A percentile compares a stretch with the other conserved stretches of the same genome.
phyloP scores from a whole-genome alignment of 2,113 vertebrate species.

The Chrysemys picta region DNA sequence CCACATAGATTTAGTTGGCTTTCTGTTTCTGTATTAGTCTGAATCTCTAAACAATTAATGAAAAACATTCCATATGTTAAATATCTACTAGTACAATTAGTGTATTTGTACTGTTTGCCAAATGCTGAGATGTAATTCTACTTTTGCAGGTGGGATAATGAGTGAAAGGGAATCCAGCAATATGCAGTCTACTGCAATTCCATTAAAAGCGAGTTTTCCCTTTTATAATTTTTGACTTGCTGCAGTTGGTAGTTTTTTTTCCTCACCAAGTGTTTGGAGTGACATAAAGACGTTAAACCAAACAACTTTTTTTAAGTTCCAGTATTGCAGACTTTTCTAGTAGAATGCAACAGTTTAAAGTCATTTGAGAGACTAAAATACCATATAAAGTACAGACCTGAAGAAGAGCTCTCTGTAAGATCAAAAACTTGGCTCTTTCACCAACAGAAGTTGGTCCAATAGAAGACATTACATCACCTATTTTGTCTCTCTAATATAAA shows the following conservation, averaged over 20 bases:
- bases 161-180: background rate
- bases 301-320: background rate
- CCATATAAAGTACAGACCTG: background rate
- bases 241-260: background rate
- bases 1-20: background rate
- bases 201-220: background rate
- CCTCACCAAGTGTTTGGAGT: background rate
- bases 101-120: background rate
- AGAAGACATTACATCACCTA: background rate
- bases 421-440: background rate
- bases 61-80: background rate
- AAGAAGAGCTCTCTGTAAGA: background rate
- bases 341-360: background rate
- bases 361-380: background rate
- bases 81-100: background rate
- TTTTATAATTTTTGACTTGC: background rate
- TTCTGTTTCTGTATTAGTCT: background rate
- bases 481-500: background rate
- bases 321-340: background rate
- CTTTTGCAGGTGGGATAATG: background rate
- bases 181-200: background rate
- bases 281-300: background rate
- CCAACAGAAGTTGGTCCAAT: background rate
- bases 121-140: background rate
- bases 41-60: background rate